Evolutionary conservation across 2,113 vertebrate genomes (phyloP), one percentile per base, ranked within the genome.

Genomic region (Peromyscus leucopus): DNA sequence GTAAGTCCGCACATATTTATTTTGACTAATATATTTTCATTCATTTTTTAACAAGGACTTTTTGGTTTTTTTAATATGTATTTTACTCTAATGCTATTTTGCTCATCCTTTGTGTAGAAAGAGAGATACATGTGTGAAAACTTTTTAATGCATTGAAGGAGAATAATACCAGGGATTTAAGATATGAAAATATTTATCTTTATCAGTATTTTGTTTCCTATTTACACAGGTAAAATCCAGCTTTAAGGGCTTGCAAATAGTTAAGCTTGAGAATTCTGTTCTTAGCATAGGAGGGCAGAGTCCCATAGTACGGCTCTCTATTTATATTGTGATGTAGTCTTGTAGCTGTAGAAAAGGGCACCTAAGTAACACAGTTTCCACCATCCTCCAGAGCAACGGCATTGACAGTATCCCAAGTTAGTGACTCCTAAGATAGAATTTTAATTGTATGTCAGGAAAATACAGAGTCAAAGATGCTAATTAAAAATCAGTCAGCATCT

Each of bases 1-100:
- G 0, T 16, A 51, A 12, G 36, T 67, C 39, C 31, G 17, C 46
- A 57, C 36, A 59, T 26, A 59, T 46, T 96, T 78, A 74, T 31
- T 63, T 95, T 55, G 28, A 74, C 31, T 39, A 39, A 51, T 51
- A 17, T 87, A 82, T 75, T 92, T 96, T 94, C 36, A 26, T 71
- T 71, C 75, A 39, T 57, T 78, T 75, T 95, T 71, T 79, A 65
- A 61, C 80, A 79, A 46, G 31, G 90, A 33, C 0, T 86, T 4
- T 69, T 85, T 24, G 21, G 5, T 48, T 10, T 94, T 79, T 86
- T n/a, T 82, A 39, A 39, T 61, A 28, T 90, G 61, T 92, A 93
- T 51, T 78, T 84, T 92, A 55, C 61, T 59, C 5, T 79, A 71
- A 61, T 85, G 22, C 15, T 90, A 22, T 82, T 83, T 8, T 65